These are phyloP conservation scores for Hassar affinis DNA, from an alignment of 2,113 vertebrate species.

Conservation along the genomic window DNA sequence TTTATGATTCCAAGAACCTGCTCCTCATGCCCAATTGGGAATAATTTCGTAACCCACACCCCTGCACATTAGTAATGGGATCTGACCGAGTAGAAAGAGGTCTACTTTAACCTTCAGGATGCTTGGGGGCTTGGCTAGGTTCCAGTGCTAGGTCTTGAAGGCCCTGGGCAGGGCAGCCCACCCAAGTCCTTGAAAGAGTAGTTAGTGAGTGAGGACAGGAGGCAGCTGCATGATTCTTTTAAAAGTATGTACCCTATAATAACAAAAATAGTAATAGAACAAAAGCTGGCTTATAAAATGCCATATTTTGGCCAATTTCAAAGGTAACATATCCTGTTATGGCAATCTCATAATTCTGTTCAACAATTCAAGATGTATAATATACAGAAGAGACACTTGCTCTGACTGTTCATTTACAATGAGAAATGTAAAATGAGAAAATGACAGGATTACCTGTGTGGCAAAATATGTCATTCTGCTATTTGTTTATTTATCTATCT, in stretches of 20 bases:
- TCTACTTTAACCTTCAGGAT: slow-evolving; percentile 56
- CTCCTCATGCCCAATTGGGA: slow-evolving; percentile 54
- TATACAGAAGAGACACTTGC: neutral
- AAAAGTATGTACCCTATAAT: slow-evolving; percentile 7
- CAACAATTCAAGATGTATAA: neutral
- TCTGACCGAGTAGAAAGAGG: slow-evolving; percentile 52
- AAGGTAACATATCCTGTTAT: neutral
- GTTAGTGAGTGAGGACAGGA: slow-evolving; percentile 48
- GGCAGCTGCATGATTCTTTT: slow-evolving; percentile 52
- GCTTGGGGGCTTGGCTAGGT: slow-evolving; percentile 44
- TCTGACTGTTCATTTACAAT: neutral
- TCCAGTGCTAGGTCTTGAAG: slow-evolving; percentile 41
- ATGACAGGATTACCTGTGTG: neutral
- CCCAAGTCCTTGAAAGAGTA: slow-evolving; percentile 45
- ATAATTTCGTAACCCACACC: slow-evolving; percentile 58
- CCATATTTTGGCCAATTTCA: neutral
- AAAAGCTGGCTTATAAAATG: neutral
- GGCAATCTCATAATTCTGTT: neutral
- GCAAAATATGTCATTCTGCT: neutral
- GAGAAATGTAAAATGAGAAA: neutral
- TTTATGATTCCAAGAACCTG: slow-evolving; percentile 37
- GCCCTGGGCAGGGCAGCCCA: slow-evolving; percentile 35
- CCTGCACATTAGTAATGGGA: slow-evolving; percentile 58
- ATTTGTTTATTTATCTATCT: too few relatives aligned
- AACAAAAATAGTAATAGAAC: neutral